Evolutionary conservation across 2,113 vertebrate species (phyloP).

Genomic region (Corvus moneduloides): DNA sequence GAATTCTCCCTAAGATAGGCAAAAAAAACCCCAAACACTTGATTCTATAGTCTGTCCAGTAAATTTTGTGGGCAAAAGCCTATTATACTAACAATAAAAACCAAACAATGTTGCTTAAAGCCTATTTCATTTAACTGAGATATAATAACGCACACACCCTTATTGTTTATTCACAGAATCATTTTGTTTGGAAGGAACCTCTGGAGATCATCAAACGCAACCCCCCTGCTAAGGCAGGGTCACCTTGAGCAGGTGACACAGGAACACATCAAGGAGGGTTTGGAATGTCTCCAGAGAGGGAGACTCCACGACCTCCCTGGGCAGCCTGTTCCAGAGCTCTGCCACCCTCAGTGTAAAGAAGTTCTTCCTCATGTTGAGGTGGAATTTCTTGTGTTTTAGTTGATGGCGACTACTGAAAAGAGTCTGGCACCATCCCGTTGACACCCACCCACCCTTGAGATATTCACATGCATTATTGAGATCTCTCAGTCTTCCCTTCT

Average conservation of each 20-base stretch:
- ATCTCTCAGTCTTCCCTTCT: neutral
- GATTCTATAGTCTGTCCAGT: neutral
- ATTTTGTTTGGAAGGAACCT: neutral
- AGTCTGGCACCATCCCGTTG: neutral
- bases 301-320: neutral
- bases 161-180: neutral
- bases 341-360: neutral
- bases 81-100: neutral
- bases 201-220: fast-evolving
- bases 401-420: neutral
- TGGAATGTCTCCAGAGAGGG: neutral
- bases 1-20: neutral
- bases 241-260: neutral
- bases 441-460: neutral
- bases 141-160: neutral
- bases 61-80: neutral
- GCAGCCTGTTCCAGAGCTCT: neutral
- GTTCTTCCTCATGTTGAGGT: neutral
- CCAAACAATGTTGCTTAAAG: neutral
- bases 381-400: neutral
- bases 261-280: neutral
- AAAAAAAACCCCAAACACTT: neutral
- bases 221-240: neutral
- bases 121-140: neutral
- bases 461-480: neutral